These are phyloP conservation scores for Nicator chloris DNA, from an alignment of 2,113 vertebrate genomes.

Conservation along the genomic window DNA sequence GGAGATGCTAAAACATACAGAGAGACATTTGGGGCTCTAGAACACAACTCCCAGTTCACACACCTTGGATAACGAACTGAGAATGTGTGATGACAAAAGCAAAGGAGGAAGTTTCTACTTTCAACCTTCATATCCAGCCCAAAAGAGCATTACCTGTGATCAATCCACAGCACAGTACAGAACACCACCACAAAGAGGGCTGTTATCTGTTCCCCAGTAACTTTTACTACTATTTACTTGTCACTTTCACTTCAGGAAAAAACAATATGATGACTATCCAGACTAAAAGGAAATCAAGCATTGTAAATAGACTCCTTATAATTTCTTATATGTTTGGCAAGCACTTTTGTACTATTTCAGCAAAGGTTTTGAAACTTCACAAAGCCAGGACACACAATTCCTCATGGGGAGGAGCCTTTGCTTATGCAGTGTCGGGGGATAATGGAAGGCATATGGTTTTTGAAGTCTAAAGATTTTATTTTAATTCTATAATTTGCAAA, in stretches of 20 bases:
- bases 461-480: neutral
- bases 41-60: neutral
- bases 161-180: neutral
- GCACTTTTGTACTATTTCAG: neutral
- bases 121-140: neutral
- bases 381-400: neutral
- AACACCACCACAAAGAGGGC: neutral
- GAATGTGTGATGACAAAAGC: neutral
- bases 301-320: neutral
- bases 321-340: neutral
- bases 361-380: neutral
- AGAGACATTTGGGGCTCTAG: neutral
- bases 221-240: neutral
- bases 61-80: neutral
- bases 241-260: neutral
- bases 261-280: neutral
- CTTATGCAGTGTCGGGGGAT: neutral
- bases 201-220: neutral
- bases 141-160: neutral
- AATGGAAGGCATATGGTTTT: neutral
- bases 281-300: neutral
- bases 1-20: neutral
- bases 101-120: neutral
- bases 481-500: neutral
- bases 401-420: neutral